Evolutionary conservation across 2,888 invertebrate genomes (phyloP).

Genomic region (Callimorpha dominula): DNA sequence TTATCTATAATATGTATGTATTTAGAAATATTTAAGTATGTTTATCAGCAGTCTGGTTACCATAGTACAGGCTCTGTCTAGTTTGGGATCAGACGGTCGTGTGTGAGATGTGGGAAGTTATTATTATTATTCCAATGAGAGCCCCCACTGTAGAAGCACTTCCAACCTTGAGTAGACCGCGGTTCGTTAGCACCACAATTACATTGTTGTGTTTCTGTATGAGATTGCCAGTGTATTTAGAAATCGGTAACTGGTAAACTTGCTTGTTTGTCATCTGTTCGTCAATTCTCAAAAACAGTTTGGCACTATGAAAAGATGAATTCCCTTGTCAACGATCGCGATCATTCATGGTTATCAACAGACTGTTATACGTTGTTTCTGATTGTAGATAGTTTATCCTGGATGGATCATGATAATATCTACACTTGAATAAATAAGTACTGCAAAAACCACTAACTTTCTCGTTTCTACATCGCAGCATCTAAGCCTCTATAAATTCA

Average conservation of each 20-base stretch:
- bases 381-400: neutral
- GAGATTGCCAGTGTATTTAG: neutral
- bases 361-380: neutral
- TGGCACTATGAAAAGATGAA: neutral
- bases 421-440: conserved; percentile 3
- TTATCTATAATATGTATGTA: too few species aligned
- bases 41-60: too few species aligned
- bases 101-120: too few species aligned
- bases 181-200: neutral
- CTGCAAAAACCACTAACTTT: neutral
- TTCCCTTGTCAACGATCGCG: neutral
- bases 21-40: too few species aligned
- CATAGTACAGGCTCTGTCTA: too few species aligned
- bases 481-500: conserved; percentile 18
- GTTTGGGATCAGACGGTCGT: too few species aligned
- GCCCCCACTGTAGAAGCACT: neutral
- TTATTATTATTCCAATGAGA: too few species aligned
- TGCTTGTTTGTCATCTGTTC: neutral
- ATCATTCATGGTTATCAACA: neutral
- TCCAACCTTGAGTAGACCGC: neutral
- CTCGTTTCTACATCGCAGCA: neutral
- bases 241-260: neutral
- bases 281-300: neutral
- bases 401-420: neutral
- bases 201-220: neutral